These are phyloP conservation scores for Keiferia lycopersicella DNA, from an alignment of 2,888 invertebrate species.

Conservation along the genomic window DNA sequence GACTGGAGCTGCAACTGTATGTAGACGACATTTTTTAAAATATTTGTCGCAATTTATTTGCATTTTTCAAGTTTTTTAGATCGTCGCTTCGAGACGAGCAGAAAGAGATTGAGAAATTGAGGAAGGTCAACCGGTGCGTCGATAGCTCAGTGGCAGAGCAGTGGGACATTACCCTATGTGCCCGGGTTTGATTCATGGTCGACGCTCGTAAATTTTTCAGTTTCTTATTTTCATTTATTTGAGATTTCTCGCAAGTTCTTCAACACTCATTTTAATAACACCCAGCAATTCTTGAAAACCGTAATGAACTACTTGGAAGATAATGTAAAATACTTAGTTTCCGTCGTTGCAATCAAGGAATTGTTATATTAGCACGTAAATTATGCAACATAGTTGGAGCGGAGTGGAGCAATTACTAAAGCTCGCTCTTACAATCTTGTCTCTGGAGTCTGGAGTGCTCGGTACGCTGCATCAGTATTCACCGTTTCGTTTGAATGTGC, in stretches of 20 bases:
- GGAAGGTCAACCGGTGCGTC: no score
- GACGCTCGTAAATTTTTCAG: no score
- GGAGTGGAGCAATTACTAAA: conserved; percentile 21
- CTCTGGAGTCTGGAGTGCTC: conserved; percentile 22
- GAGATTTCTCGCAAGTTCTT: background rate
- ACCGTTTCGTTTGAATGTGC: conserved; percentile 26
- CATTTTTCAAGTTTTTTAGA: no score
- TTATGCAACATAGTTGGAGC: conserved; percentile 18
- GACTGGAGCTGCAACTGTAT: conserved; percentile 5
- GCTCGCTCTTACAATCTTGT: conserved; percentile 25
- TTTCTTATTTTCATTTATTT: no score
- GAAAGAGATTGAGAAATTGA: no score
- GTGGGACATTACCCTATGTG: no score
- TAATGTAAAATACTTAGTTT: conserved; percentile 15
- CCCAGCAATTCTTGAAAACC: background rate
- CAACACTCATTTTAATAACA: background rate
- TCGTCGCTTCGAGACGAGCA: no score
- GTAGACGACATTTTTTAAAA: background rate
- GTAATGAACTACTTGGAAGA: conserved; percentile 8
- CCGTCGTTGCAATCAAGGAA: conserved; percentile 16
- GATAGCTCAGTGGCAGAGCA: no score
- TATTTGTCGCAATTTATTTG: no score
- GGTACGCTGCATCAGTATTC: conserved; percentile 24
- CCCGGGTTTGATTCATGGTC: no score
- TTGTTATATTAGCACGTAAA: conserved; percentile 16